Percentiles rank a stretch among this genome's conserved stretches.
Evolutionary conservation across 1,140 invertebrate species (phyloP).

Genomic region (Bombyx mandarina): DNA sequence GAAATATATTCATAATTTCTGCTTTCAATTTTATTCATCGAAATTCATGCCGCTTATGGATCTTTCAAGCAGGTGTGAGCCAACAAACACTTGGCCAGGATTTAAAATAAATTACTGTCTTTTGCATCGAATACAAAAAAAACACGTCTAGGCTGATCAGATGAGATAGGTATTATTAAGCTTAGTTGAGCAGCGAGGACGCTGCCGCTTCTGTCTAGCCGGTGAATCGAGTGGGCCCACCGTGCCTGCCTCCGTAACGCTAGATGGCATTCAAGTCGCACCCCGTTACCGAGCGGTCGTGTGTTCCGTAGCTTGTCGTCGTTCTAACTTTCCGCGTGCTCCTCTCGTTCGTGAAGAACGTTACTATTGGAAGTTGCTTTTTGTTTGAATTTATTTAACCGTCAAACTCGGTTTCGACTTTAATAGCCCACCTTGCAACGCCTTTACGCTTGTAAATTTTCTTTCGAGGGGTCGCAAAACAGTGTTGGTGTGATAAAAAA

Average conservation of each 20-base stretch:
- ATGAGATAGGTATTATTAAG: conserved; percentile 2
- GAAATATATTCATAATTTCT: no score
- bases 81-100: no score
- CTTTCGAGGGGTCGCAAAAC: conserved; percentile 30
- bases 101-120: conserved; percentile 2
- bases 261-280: conserved; percentile 61
- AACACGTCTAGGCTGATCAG: conserved; percentile 1
- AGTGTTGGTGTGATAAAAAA: conserved; percentile 57
- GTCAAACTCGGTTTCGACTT: conserved; percentile 10
- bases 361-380: conserved; percentile 34
- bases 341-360: conserved; percentile 22
- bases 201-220: conserved; percentile 4
- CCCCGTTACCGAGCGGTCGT: conserved; percentile 39
- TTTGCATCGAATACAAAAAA: background rate
- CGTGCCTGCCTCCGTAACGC: conserved; percentile 24
- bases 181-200: conserved; percentile 1
- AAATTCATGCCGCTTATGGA: no score
- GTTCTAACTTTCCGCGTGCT: conserved; percentile 21
- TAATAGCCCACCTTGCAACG: conserved; percentile 11
- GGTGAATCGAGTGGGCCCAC: conserved; percentile 26
- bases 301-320: conserved; percentile 8
- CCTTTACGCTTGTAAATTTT: conserved; percentile 23
- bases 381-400: conserved; percentile 35
- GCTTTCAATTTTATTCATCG: no score
- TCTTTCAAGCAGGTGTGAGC: no score